Evolutionary conservation across 2,797 vertebrate genomes (phyloP).

Genomic region (Lagodon rhomboides): DNA sequence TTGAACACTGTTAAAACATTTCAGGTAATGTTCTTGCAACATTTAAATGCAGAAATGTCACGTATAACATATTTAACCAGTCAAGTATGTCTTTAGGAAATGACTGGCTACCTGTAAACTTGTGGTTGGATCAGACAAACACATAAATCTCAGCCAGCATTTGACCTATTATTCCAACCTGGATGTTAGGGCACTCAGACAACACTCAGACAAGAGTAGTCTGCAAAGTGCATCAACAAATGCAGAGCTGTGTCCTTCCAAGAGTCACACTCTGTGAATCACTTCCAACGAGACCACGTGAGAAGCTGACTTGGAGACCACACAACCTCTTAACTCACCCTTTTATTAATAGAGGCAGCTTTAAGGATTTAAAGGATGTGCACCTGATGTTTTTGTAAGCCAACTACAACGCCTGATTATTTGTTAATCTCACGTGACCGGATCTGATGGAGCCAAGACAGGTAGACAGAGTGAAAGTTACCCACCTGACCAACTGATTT

Average conservation of each 20-base stretch:
- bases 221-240: slow-evolving; percentile 18
- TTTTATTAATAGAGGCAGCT: slow-evolving; percentile 77
- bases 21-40: too few species aligned
- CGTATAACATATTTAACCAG: neutral
- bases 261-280: slow-evolving; percentile 41
- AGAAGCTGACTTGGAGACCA: slow-evolving; percentile 65
- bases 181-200: neutral
- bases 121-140: neutral
- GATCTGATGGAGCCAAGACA: slow-evolving; percentile 24
- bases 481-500: slow-evolving; percentile 39
- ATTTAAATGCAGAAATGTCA: too few species aligned
- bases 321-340: slow-evolving; percentile 72
- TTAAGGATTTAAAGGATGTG: slow-evolving; percentile 57
- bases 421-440: slow-evolving; percentile 55
- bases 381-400: slow-evolving; percentile 43
- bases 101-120: neutral
- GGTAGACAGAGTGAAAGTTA: slow-evolving; percentile 10
- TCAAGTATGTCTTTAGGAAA: neutral
- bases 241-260: slow-evolving; percentile 39
- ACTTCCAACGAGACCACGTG: slow-evolving; percentile 57
- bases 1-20: neutral
- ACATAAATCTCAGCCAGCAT: slow-evolving; percentile 1
- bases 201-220: slow-evolving; percentile 25
- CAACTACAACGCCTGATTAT: slow-evolving; percentile 61
- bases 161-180: slow-evolving; percentile 17